phyloP scores from a whole-genome alignment of 2,888 invertebrate species.

The Campopleginae sp. region DNA sequence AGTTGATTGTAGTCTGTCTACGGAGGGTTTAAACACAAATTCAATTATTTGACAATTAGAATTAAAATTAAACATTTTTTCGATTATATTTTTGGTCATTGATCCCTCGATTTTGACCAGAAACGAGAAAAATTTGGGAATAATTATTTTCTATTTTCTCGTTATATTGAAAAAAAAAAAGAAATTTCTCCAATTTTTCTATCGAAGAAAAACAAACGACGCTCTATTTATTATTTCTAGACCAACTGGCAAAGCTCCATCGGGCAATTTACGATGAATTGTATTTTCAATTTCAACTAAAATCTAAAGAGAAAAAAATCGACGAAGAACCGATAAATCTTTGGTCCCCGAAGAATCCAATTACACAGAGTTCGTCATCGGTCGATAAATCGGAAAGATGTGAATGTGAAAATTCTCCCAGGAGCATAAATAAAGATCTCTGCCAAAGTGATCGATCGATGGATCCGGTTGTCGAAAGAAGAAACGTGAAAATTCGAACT shows the following conservation, averaged over 20 bases:
- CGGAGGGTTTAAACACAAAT: no score
- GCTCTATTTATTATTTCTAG: constrained; percentile 50
- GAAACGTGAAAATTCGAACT: background rate
- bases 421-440: background rate
- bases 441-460: background rate
- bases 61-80: no score
- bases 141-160: background rate
- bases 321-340: background rate
- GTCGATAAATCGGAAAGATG: background rate
- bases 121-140: background rate
- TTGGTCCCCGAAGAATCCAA: background rate
- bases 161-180: background rate
- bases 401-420: background rate
- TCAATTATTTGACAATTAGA: background rate
- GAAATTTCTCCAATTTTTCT: background rate
- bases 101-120: background rate
- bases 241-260: constrained; percentile 67
- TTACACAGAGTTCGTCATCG: background rate
- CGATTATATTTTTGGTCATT: background rate
- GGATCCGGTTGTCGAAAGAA: background rate
- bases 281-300: constrained; percentile 62
- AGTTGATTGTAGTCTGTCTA: no score
- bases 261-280: constrained; percentile 64
- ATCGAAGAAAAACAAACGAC: background rate
- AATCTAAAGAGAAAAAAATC: constrained; percentile 15